These are phyloP conservation scores for Tetranychus cinnabarinus DNA, from an alignment of 1,140 invertebrate species.

Conservation along the genomic window DNA sequence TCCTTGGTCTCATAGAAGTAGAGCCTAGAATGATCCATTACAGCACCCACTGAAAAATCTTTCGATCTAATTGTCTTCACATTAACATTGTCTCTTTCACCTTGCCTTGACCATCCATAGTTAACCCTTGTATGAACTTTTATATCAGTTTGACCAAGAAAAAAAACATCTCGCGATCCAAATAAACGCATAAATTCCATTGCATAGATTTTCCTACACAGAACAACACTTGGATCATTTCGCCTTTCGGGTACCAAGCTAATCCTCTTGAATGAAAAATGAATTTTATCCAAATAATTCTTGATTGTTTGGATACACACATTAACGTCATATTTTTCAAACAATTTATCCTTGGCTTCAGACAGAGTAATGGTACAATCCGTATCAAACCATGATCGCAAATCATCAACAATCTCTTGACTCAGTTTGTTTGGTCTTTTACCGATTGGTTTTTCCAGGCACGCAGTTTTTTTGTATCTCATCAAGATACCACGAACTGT, in stretches of 20 bases:
- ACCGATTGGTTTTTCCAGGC: too few relatives aligned
- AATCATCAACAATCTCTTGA: too few relatives aligned
- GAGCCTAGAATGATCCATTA: not conserved
- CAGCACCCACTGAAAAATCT: not conserved
- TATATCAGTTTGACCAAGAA: not conserved
- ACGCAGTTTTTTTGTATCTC: too few relatives aligned
- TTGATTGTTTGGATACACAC: not conserved
- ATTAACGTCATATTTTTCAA: not conserved
- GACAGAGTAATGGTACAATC: not conserved
- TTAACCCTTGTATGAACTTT: not conserved
- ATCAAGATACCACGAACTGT: too few relatives aligned
- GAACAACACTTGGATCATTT: not conserved
- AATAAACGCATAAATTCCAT: not conserved
- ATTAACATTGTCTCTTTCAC: not conserved
- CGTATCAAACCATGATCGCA: not conserved
- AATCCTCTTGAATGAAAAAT: not conserved
- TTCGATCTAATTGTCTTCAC: not conserved
- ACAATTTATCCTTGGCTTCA: not conserved
- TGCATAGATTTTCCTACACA: not conserved
- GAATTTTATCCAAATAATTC: not conserved
- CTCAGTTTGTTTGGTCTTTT: too few relatives aligned
- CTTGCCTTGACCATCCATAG: not conserved
- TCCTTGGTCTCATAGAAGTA: not conserved
- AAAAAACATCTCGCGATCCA: not conserved
- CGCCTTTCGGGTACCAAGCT: not conserved